A percentile compares a stretch with the other conserved stretches of the same genome.
phyloP scores from a whole-genome alignment of 1,140 invertebrate species.

The Oncopeltus fasciatus region DNA sequence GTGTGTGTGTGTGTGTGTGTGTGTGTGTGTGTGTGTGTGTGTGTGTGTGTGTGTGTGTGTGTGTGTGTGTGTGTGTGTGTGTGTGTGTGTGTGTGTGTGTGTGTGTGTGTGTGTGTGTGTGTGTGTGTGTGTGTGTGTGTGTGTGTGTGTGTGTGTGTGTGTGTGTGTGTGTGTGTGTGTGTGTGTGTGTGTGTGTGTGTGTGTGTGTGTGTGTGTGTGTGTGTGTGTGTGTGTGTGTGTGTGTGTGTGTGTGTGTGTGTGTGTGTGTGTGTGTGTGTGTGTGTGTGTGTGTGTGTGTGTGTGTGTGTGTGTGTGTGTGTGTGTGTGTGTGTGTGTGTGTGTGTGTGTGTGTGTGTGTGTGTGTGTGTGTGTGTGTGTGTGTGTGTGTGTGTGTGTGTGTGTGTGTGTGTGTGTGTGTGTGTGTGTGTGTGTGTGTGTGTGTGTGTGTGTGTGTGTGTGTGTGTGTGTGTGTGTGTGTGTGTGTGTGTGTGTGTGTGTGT shows the following conservation, averaged over 20 bases:
- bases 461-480: background rate
- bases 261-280: background rate
- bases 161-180: background rate
- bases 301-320: background rate
- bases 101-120: background rate
- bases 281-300: background rate
- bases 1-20: background rate
- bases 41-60: background rate
- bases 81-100: background rate
- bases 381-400: background rate
- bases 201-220: background rate
- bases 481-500: too few species aligned
- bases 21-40: background rate
- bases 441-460: background rate
- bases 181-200: background rate
- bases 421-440: background rate
- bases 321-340: background rate
- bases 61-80: background rate
- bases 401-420: background rate
- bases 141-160: background rate
- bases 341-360: background rate
- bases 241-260: background rate
- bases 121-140: background rate
- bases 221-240: background rate
- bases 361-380: background rate